Base-by-base conservation (phyloP, 2,888 invertebrate genomes). In the Stomorhina lunata region DNA sequence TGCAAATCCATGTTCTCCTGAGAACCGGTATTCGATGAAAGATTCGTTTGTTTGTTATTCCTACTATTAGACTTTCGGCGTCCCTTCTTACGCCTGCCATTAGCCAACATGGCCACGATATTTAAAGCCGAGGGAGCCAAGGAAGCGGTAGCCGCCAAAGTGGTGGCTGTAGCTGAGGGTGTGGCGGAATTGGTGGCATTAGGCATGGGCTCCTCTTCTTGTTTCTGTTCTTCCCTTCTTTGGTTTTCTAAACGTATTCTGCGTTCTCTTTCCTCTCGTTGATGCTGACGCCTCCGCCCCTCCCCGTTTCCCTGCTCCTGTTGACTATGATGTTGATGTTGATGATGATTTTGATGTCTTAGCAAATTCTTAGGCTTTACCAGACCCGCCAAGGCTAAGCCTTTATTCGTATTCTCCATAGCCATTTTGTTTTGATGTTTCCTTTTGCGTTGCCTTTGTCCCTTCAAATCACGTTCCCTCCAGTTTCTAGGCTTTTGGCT, bases 51-150 rank as follows among this genome's bases (percentile, higher is more conserved):
- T 4, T 61, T 72, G 10, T 37, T 43, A 10, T 84, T 79, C n/a
- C n/a, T n/a, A n/a, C n/a, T n/a, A n/a, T n/a, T n/a, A n/a, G n/a
- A n/a, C 89, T 90, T 90, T 85, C 90, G 87, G 7, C 90, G 86
- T 6, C 90, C 89, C 10, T 89, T 88, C 71, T 89, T 90, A 12
- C 90, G 89, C 9, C 89, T 86, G 80, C 89, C 86, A 9, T 90
- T 90, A 17, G 89, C 90, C 81, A 89, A 32, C 82, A 90, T 88
- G 81, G 90, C 90, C 37, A 90, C 85, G 73, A 90, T 86, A 84
- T 90, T 90, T 40, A 89, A 71, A 20, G 88, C 87, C 17, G 88
- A 88, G 59, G 89, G 89, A 34, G 88, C 88, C 73, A 89, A 63
- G 53, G 88, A 86, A 4, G 88, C 88, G 2, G 88, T 87, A 4